Evolutionary conservation across 2,797 vertebrate species (phyloP), one percentile per base, ranked within the genome.

Genomic region (Sphaeramia orbicularis): DNA sequence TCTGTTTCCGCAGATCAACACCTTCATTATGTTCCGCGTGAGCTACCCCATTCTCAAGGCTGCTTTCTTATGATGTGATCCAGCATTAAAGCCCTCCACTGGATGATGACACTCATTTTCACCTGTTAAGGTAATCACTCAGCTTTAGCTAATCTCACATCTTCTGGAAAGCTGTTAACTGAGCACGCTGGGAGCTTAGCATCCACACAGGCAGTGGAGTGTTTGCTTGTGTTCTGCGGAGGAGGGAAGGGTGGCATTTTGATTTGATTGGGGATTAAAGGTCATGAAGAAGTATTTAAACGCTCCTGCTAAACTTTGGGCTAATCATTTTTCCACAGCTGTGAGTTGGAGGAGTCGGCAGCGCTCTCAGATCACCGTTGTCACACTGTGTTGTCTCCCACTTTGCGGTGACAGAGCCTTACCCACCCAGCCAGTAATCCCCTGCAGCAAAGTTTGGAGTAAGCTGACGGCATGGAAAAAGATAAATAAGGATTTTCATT

Each of bases 401-500:
- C 79, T 83, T 51, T 42, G 65, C 36, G 16, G 76, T 85, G 88
- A 84, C 81, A 83, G 86, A 76, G 83, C 72, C 78, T 81, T 81
- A 83, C 84, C 81, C 84, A 71, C 70, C 82, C 81, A 84, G 73
- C 73, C 74, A 40, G 72, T 91, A 92, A 92, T 92, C 89, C 89
- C 73, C 74, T 74, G 79, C 83, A 85, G 85, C 76, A 83, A 88
- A 88, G 82, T 89, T 88, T 75, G 72, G 62, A 74, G 87, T 84
- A 87, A 91, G 86, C 84, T 91, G 91, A 92, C 81, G 76, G 84
- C 83, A 90, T 69, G 53, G 85, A 89, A 92, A 87, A 87, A 90
- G 89, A 92, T 93, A 92, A 92, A 93, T 88, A 89, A 83, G 87
- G 87, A 89, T 89, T 93, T 92, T 88, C 64, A 75, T 83, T 89